Percentiles rank a stretch among this genome's conserved stretches.
These are phyloP conservation scores for Caerostris extrusa DNA, from an alignment of 1,140 invertebrate species.

Conservation along the genomic window DNA sequence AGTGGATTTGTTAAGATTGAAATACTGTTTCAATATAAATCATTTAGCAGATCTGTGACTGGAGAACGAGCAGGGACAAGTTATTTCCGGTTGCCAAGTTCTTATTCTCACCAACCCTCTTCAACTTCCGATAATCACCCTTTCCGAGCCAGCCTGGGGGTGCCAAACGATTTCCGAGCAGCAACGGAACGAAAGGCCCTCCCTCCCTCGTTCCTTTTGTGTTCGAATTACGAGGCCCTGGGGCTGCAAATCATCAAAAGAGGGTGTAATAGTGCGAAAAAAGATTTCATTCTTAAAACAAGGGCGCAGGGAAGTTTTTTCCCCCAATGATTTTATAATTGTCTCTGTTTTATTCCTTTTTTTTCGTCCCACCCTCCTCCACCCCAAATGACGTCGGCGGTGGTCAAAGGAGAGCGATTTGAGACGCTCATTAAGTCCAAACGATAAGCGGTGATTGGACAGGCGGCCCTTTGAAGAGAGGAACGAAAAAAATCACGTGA, in stretches of 20 bases:
- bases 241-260: constrained; percentile 68
- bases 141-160: not conserved
- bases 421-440: constrained; percentile 28
- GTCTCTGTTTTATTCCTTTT: not conserved
- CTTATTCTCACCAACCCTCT: not conserved
- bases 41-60: no score
- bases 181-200: constrained; percentile 29
- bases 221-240: constrained; percentile 53
- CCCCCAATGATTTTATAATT: constrained; percentile 43
- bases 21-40: no score
- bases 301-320: constrained; percentile 34
- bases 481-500: not conserved
- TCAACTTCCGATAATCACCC: constrained; percentile 10
- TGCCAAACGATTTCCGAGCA: constrained; percentile 49
- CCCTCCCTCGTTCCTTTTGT: constrained; percentile 4
- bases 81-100: not conserved
- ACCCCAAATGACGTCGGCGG: constrained; percentile 20
- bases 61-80: not conserved
- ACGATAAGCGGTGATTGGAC: constrained; percentile 31
- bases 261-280: constrained; percentile 38
- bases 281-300: constrained; percentile 56
- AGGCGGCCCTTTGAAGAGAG: not conserved
- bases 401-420: constrained; percentile 55
- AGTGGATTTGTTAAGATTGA: no score
- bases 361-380: not conserved